Conservation (phyloP, 2,888 invertebrate genomes). For the Ophion ventricosus region DNA sequence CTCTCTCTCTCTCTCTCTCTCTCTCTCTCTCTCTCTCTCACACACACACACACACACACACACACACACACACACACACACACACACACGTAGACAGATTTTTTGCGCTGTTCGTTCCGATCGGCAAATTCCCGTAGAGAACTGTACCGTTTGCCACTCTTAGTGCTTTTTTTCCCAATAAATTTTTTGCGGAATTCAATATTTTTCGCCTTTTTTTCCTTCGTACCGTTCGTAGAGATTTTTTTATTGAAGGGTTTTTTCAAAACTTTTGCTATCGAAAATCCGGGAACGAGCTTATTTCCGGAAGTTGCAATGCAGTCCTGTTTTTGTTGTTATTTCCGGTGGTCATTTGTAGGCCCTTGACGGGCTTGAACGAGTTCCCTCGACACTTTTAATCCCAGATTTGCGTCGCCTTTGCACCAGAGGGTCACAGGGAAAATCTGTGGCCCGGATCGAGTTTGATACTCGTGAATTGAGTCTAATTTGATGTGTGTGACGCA, state of each 20-base stretch:
- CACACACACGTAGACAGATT: not conserved
- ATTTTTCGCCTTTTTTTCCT: not conserved
- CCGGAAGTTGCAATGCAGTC: not conserved
- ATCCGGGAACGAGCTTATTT: not conserved
- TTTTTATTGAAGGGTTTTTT: not conserved
- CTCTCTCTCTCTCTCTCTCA: too few species aligned
- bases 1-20: slow-evolving; percentile 11
- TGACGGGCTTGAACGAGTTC: not conserved
- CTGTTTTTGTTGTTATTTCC: not conserved
- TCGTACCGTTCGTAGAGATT: not conserved
- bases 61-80: too few species aligned
- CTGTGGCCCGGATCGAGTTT: not conserved
- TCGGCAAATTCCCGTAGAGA: slow-evolving; percentile 64
- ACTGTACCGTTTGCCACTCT: slow-evolving; percentile 62
- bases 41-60: too few species aligned
- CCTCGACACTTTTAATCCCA: not conserved
- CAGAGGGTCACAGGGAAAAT: not conserved
- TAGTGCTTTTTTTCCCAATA: slow-evolving; percentile 61
- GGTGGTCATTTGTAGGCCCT: not conserved
- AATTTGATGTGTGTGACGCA: slow-evolving; percentile 66
- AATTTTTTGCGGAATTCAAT: slow-evolving; percentile 50
- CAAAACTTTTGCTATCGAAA: not conserved
- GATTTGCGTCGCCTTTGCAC: too few species aligned
- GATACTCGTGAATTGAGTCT: slow-evolving; percentile 31
- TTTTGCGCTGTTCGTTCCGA: not conserved